phyloP scores from a whole-genome alignment of 1,140 invertebrate species.

The Lerema accius region DNA sequence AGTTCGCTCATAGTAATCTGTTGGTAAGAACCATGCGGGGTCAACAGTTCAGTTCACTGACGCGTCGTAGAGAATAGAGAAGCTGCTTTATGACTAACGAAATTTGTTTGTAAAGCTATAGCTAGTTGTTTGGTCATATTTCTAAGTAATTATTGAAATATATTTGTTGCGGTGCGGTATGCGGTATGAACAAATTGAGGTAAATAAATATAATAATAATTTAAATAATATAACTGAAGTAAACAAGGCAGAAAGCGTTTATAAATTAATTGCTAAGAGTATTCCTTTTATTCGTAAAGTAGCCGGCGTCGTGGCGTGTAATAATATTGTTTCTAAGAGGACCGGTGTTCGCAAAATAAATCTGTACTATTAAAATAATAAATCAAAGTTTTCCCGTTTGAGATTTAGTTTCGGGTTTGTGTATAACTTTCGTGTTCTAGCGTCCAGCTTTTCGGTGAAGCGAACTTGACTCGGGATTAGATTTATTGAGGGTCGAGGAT shows the following conservation, averaged over 20 bases:
- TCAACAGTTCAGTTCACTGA: conserved; percentile 67
- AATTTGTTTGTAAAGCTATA: conserved; percentile 55
- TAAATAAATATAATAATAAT: conserved; percentile 35
- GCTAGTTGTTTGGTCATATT: conserved; percentile 62
- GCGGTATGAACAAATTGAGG: conserved; percentile 41
- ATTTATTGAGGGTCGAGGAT: conserved; percentile 24
- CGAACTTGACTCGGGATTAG: too few relatives aligned
- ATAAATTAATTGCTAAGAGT: neutral
- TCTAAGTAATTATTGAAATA: conserved; percentile 54
- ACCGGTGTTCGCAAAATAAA: neutral
- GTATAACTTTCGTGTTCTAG: neutral
- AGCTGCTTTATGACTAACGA: conserved; percentile 63
- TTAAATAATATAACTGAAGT: neutral
- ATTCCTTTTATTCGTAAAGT: conserved; percentile 10
- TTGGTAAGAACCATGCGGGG: conserved; percentile 55
- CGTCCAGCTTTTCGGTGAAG: too few relatives aligned
- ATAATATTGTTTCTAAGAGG: neutral
- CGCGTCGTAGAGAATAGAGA: conserved; percentile 54
- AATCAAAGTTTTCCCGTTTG: neutral
- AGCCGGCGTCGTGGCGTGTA: conserved; percentile 1
- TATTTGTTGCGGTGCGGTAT: conserved; percentile 18
- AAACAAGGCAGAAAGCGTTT: conserved; percentile 18
- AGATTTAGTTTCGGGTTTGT: neutral
- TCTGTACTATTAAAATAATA: neutral
- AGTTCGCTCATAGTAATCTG: conserved; percentile 65